Conservation (phyloP, 2,888 invertebrate genomes). For the Dynastes tityus region DNA sequence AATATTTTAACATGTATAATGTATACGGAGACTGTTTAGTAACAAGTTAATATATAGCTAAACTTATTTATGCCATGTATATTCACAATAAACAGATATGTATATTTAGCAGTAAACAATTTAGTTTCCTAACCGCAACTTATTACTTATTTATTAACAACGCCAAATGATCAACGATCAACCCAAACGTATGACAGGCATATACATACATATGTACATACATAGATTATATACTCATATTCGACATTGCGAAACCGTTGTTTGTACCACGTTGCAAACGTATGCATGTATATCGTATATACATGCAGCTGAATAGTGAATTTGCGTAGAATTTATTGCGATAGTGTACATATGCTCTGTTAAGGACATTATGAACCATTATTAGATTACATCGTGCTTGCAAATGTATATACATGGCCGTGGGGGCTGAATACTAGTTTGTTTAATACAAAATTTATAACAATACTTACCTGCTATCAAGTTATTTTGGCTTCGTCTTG, state of each 20-base stretch:
- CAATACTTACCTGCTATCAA: too few species aligned
- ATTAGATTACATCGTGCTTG: constrained; percentile 1
- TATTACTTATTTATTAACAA: neutral
- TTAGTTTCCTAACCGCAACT: constrained; percentile 12
- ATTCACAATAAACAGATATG: neutral
- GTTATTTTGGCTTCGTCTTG: too few species aligned
- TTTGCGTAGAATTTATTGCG: constrained; percentile 36
- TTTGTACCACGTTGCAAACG: neutral
- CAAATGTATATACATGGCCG: neutral
- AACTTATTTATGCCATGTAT: neutral
- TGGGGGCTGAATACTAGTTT: neutral
- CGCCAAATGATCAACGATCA: constrained; percentile 25
- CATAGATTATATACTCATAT: constrained; percentile 21
- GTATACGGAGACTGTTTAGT: too few species aligned
- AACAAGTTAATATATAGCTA: too few species aligned
- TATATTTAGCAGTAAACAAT: neutral
- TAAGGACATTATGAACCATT: constrained; percentile 21
- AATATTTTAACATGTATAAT: too few species aligned
- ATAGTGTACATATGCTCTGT: constrained; percentile 12
- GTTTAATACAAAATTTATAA: neutral
- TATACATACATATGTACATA: too few species aligned
- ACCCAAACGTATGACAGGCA: constrained; percentile 1
- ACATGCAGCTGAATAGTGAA: constrained; percentile 7
- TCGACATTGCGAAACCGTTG: neutral
- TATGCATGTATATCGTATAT: constrained; percentile 6